Evolutionary conservation across 2,888 invertebrate genomes (phyloP), one percentile per base, ranked within the genome.

Genomic region (Tanaodytes sp.): DNA sequence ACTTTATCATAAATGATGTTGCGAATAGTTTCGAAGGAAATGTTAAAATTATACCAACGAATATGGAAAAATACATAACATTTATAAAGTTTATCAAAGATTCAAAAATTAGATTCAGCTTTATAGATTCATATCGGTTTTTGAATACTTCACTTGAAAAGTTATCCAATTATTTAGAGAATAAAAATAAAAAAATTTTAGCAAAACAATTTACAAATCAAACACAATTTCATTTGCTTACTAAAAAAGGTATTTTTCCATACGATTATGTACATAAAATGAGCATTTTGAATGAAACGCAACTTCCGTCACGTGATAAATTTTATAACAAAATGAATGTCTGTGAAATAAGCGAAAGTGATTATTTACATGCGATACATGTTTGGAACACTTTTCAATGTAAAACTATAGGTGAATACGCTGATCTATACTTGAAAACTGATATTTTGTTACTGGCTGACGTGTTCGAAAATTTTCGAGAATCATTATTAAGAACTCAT

Each of bases 181-280:
- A 66, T 42, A 31, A 45, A 14, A 19, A 33, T 8, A 64, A 23
- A 40, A 30, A 14, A 39, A 52, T 65, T 30, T 49, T 59, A 43
- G 14, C n/a, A 33, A 27, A 5, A 11, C 18, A 61, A n/a, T 61
- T 31, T 49, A 2, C 23, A 27, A 30, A 54, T 23, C 18, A 16
- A 14, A 16, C 43, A 6, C 2, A 67, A 39, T 55, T 49, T 51
- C 37, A 55, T 40, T 36, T 61, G 20, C 39, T 66, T 42, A 48
- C 31, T 0, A 46, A 72, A 15, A 81, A 80, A 66, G 79, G 78
- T 1, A 68, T 82, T 12, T 79, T 80, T 64, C 80, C 80, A 4
- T 80, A 82, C 67, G 75, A 79, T 14, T 82, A 78, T 58, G 20
- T 80, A 8, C 67, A 72, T 27, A 43, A 20, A 11, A 52, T 27